phyloP scores from a whole-genome alignment of 2,888 invertebrate genomes.

The Calliopum simillimum region DNA sequence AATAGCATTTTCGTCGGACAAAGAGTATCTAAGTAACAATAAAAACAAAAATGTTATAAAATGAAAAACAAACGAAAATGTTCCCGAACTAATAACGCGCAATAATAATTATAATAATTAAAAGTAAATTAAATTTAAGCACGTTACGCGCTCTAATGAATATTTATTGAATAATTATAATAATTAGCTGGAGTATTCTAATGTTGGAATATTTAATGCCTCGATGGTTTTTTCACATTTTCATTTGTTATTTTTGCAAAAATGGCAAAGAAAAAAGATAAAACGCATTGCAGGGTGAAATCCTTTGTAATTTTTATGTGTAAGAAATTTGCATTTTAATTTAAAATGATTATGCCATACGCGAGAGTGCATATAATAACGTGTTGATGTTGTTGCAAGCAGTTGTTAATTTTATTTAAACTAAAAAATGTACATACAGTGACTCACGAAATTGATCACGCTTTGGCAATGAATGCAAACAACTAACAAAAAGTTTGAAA shows the following conservation, averaged over 20 bases:
- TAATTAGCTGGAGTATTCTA: slow-evolving; percentile 4
- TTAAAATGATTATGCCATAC: not conserved
- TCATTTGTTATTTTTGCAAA: not conserved
- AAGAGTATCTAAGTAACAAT: too few relatives aligned
- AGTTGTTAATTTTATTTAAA: not conserved
- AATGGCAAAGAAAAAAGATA: not conserved
- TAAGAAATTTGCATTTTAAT: too few relatives aligned
- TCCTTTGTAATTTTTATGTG: too few relatives aligned
- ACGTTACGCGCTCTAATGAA: slow-evolving; percentile 29
- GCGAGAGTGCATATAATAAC: not conserved
- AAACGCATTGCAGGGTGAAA: too few relatives aligned
- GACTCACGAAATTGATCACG: too few relatives aligned
- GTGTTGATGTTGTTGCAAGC: not conserved
- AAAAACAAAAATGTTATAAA: too few relatives aligned
- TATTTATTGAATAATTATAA: slow-evolving; percentile 24
- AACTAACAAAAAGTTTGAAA: too few relatives aligned
- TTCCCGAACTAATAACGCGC: slow-evolving; percentile 23
- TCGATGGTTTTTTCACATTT: not conserved
- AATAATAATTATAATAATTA: slow-evolving; percentile 19
- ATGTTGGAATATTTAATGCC: not conserved
- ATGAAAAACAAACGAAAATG: not conserved
- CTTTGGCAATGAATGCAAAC: too few relatives aligned
- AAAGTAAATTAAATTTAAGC: slow-evolving; percentile 24
- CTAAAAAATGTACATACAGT: not conserved
- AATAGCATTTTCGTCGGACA: too few relatives aligned